phyloP scores from a whole-genome alignment of 2,888 invertebrate genomes.

The Prosopocoilus inquinatus region DNA sequence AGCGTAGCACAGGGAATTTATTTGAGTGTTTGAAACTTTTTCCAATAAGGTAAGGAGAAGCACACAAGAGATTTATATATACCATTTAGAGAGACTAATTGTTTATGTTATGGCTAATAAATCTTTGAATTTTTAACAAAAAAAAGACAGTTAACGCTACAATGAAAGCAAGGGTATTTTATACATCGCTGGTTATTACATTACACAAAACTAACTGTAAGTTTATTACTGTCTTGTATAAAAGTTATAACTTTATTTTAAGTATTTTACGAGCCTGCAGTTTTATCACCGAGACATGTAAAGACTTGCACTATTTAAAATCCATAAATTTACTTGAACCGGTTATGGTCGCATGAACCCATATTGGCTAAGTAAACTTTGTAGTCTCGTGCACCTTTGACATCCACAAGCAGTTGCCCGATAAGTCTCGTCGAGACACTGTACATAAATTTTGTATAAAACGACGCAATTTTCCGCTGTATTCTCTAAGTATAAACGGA shows the following conservation, averaged over 20 bases:
- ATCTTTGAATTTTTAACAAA: no score
- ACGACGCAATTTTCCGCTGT: slow-evolving; percentile 34
- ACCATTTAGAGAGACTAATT: no score
- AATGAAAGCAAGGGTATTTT: neutral
- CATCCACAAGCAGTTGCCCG: slow-evolving; percentile 24
- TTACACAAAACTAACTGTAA: slow-evolving; percentile 1
- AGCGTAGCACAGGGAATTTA: no score
- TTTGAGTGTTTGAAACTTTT: no score
- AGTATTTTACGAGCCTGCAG: slow-evolving; percentile 19
- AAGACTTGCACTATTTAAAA: slow-evolving; percentile 25
- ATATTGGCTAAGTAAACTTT: slow-evolving; percentile 24
- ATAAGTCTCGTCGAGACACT: slow-evolving; percentile 26
- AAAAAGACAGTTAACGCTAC: neutral
- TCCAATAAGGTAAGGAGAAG: no score
- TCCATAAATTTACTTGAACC: slow-evolving; percentile 24
- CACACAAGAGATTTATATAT: no score
- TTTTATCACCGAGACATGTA: slow-evolving; percentile 22
- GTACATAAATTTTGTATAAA: slow-evolving; percentile 33
- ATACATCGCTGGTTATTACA: neutral
- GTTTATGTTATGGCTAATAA: no score
- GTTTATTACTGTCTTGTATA: slow-evolving; percentile 19
- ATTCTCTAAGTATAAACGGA: slow-evolving; percentile 31
- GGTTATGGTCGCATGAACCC: slow-evolving; percentile 24
- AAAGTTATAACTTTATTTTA: slow-evolving; percentile 23
- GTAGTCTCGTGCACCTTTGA: slow-evolving; percentile 24